phyloP scores from a whole-genome alignment of 2,113 vertebrate genomes.

The Epinephelus cyanopodus region DNA sequence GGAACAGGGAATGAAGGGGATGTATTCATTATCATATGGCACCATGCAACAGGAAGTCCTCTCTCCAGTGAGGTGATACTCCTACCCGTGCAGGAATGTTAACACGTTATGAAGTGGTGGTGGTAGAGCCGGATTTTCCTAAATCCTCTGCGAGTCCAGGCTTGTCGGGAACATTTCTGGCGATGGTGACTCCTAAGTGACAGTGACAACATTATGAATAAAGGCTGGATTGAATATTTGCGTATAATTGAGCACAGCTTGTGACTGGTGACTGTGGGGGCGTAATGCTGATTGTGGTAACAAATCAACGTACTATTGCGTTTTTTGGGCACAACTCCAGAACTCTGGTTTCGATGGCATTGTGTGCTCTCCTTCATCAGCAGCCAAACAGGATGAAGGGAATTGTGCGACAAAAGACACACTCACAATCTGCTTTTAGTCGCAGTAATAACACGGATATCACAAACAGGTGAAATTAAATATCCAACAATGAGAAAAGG shows the following conservation, averaged over 20 bases:
- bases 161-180: slow-evolving; percentile 62
- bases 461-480: background rate
- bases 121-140: slow-evolving; percentile 80
- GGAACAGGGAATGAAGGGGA: slow-evolving; percentile 55
- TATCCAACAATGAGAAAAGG: background rate
- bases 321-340: slow-evolving; percentile 41
- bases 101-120: slow-evolving; percentile 67
- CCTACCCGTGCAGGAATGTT: slow-evolving; percentile 64
- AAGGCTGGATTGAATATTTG: slow-evolving; percentile 44
- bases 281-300: slow-evolving; percentile 15
- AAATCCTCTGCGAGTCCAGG: slow-evolving; percentile 74
- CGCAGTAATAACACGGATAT: slow-evolving; percentile 11
- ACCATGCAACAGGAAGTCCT: slow-evolving; percentile 61
- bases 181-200: slow-evolving; percentile 61
- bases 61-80: slow-evolving; percentile 51
- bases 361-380: background rate
- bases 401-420: slow-evolving; percentile 8
- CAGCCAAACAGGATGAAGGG: slow-evolving; percentile 11
- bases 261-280: slow-evolving; percentile 1
- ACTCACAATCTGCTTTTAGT: background rate
- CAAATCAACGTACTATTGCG: slow-evolving; percentile 12
- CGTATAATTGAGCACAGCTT: slow-evolving; percentile 18
- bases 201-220: slow-evolving; percentile 70
- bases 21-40: slow-evolving; percentile 35
- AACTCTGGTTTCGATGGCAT: slow-evolving; percentile 50